Evolutionary conservation across 2,888 invertebrate genomes (phyloP), one percentile per base, ranked within the genome.

Genomic region (Galerucella nymphaeae): DNA sequence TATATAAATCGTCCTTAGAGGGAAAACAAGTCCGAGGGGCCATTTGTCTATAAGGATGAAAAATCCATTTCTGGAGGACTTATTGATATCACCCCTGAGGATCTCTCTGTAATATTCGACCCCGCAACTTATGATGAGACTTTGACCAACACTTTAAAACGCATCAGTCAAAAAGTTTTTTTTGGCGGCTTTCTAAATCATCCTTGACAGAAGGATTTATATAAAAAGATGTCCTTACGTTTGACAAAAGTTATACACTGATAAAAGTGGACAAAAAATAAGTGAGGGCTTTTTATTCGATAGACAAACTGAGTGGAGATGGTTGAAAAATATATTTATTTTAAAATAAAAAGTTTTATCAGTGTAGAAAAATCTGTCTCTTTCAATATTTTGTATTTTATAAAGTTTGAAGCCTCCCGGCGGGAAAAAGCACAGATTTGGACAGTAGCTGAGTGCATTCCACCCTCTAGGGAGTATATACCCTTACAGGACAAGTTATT

Each of bases 11-110:
- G 78, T 72, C 75, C 80, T 82, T 81, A 79, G 82, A 62, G 84
- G 83, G 83, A 81, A n/a, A 81, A 80, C 80, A 80, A 81, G 84
- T 83, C 85, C 84, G 81, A 84, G 81, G 82, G 82, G 84, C 85
- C 85, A 86, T 86, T 86, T 85, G 85, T 86, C 85, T 85, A 62
- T 64, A 78, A 80, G 83, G 86, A 87, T 87, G 87, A 87, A 87
- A 87, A 87, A 87, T 87, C 87, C 87, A 87, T 87, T 87, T 87
- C 86, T 87, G 84, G 83, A 80, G 82, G 86, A 86, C 87, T 87
- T 87, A 87, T 86, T 87, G 87, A 87, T 87, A 86, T 84, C 83
- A 84, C 86, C 86, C 87, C 77, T 70, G 86, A 81, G 85, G 77
- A 71, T 80, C 76, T 75, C 59, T 63, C 81, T 75, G 84, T 84